phyloP scores from a whole-genome alignment of 1,140 invertebrate genomes.

The Mesaphorura yosii region DNA sequence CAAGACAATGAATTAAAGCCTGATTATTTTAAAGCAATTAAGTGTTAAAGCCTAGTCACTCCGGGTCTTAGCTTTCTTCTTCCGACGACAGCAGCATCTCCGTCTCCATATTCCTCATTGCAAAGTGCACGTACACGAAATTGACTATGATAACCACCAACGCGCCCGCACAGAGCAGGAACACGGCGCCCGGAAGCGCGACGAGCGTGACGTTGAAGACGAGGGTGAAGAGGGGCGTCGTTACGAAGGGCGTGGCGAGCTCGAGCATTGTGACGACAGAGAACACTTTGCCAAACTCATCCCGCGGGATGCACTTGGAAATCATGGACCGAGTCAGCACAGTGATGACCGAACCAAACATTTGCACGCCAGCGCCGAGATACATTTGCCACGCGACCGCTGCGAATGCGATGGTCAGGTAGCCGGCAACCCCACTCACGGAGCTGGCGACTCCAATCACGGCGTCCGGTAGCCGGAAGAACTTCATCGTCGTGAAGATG shows the following conservation, averaged over 20 bases:
- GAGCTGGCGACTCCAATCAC: constrained; percentile 20
- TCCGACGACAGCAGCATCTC: no score
- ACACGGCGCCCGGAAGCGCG: no score
- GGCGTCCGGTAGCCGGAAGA: constrained; percentile 12
- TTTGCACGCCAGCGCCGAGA: constrained; percentile 22
- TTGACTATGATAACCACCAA: no score
- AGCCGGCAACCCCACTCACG: constrained; percentile 12
- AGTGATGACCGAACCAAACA: constrained; percentile 13
- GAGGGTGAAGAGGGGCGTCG: constrained; percentile 11
- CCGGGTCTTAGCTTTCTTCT: no score
- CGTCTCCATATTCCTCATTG: no score
- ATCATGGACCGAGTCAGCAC: constrained; percentile 12
- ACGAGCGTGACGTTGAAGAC: no score
- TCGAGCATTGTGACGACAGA: constrained; percentile 24
- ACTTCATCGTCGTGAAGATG: constrained; percentile 18
- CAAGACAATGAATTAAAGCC: no score
- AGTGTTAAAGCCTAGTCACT: no score
- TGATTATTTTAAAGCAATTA: no score
- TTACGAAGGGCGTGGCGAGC: constrained; percentile 20
- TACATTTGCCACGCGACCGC: constrained; percentile 17
- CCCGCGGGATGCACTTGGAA: constrained; percentile 24
- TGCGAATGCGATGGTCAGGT: constrained; percentile 14
- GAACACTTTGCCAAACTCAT: constrained; percentile 25
- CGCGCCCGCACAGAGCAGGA: no score
- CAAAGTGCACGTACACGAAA: no score